Percentiles rank a stretch among this genome's conserved stretches.
Conservation (phyloP, 2,888 invertebrate genomes). For the Dilophus febrilis region DNA sequence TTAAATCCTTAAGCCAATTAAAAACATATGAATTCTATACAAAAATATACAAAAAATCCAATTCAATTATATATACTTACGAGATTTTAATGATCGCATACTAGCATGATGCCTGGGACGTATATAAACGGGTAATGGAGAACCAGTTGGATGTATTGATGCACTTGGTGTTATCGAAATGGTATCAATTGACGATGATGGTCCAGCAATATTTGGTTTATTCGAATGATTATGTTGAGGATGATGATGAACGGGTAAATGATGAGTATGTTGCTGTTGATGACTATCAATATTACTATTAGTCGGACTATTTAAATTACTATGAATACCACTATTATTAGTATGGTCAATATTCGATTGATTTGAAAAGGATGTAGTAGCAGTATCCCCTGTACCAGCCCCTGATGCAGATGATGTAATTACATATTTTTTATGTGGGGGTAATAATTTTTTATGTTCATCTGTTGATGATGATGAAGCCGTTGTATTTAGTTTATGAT, state of each 20-base stretch:
- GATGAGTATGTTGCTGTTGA: slow-evolving; percentile 4
- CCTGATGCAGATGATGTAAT: background rate
- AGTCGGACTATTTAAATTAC: background rate
- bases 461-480: too few species aligned
- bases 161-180: slow-evolving; percentile 1
- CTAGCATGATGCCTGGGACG: slow-evolving; percentile 18
- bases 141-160: slow-evolving; percentile 3
- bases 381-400: too few species aligned
- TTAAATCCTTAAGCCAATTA: too few species aligned
- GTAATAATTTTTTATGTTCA: background rate
- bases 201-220: background rate
- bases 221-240: slow-evolving; percentile 6
- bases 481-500: background rate
- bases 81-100: slow-evolving; percentile 28
- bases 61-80: too few species aligned
- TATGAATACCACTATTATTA: too few species aligned
- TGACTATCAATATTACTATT: background rate
- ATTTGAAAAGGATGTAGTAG: too few species aligned
- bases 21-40: too few species aligned
- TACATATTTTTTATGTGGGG: background rate
- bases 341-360: too few species aligned
- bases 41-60: too few species aligned
- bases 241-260: slow-evolving; percentile 10
- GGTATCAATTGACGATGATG: slow-evolving; percentile 5
- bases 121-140: slow-evolving; percentile 7